phyloP scores from a whole-genome alignment of 2,797 vertebrate species.

The Rhinophrynus dorsalis region DNA sequence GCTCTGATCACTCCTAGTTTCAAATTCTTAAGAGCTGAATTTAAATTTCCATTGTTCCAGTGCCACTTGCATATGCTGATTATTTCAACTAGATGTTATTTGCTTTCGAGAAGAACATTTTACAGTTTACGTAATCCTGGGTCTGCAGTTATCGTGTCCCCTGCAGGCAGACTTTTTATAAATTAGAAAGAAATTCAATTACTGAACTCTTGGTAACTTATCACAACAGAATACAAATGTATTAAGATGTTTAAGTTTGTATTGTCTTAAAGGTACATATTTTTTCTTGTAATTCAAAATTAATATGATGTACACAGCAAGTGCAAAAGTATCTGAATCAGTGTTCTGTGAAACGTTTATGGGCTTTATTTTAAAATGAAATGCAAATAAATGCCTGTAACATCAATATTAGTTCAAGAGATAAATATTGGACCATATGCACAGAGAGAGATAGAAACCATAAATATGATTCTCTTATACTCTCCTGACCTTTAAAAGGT shows the following conservation, averaged over 20 bases:
- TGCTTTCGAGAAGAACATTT: slow-evolving; percentile 57
- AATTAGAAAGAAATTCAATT: slow-evolving; percentile 71
- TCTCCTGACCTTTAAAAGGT: too few species aligned
- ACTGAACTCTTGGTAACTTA: slow-evolving; percentile 66
- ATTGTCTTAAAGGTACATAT: slow-evolving; percentile 50
- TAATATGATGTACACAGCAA: too few species aligned
- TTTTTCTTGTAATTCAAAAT: too few species aligned
- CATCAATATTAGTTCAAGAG: too few species aligned
- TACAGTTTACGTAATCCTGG: slow-evolving; percentile 61
- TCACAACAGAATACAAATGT: slow-evolving; percentile 66
- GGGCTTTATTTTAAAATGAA: too few species aligned
- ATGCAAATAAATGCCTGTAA: too few species aligned
- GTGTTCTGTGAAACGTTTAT: too few species aligned
- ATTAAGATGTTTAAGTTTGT: slow-evolving; percentile 57
- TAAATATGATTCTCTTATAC: too few species aligned
- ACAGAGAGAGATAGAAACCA: too few species aligned
- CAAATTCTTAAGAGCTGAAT: not conserved
- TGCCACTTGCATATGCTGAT: slow-evolving; percentile 43
- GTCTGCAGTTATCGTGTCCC: slow-evolving; percentile 64
- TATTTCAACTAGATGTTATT: slow-evolving; percentile 57
- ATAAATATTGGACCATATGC: too few species aligned
- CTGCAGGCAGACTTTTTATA: slow-evolving; percentile 62
- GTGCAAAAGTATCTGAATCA: too few species aligned
- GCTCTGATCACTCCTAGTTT: slow-evolving; percentile 26
- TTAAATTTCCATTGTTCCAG: slow-evolving; percentile 41